Base-by-base conservation (phyloP, 2,888 invertebrate genomes). In the Falcaria lacertinaria region DNA sequence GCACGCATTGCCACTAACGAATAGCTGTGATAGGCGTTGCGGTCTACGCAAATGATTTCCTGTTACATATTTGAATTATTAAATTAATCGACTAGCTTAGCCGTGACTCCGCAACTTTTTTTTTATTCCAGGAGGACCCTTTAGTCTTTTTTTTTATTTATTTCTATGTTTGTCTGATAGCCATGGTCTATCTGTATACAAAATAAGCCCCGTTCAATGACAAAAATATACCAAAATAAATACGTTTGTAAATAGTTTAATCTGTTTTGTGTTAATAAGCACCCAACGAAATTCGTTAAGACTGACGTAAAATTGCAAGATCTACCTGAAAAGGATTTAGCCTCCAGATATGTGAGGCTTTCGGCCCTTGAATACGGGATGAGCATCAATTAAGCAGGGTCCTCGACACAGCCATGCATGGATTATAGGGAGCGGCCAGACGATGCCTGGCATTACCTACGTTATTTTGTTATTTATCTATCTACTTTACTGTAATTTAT, bases 311-410 rank as follows among this genome's bases (percentile, higher is more conserved):
- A 8, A 25, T 25, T 5, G 25, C 7, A 11, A 11, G n/a, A 3
- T 28, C 7, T 11, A 28, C 28, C 28, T 11, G 11, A 28, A 11
- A 28, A 51, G 22, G 17, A 54, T 56, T 64, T 61, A 61, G 62
- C 60, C 64, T 69, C 59, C 69, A 62, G 69, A 74, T 67, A 70
- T 70, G 69, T 66, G 68, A 69, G 71, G 67, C 74, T 71, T 66
- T 70, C 64, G 73, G 72, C 76, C 79, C 74, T 74, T 77, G 78
- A 80, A 79, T 80, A 73, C 60, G 66, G 69, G 69, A 78, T 77
- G 76, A 76, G 73, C 75, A 76, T 76, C 78, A 80, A 81, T 80
- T 81, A 80, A 61, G 70, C 63, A 74, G 62, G 58, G 61, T 67
- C 51, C 68, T 67, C 64, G 64, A 60, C 67, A 55, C 60, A 53